Conservation (phyloP, 37 sponge, comb jelly and placozoan genomes). For the Diacarnus erythraeanus region DNA sequence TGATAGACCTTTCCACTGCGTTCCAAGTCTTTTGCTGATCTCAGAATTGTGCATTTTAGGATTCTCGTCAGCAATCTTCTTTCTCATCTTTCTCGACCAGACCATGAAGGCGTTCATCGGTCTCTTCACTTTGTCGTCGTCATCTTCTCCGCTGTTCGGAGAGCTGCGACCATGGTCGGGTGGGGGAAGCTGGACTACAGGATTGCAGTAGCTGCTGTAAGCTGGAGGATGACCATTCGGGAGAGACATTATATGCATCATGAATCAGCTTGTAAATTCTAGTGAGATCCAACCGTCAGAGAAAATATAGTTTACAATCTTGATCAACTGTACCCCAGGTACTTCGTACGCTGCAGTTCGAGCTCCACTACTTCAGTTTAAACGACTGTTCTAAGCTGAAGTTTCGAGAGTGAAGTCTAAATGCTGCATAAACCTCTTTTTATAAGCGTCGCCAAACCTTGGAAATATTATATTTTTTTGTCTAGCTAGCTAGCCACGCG, state of each 20-base stretch:
- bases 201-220: slow-evolving; percentile 19
- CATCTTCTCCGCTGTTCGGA: slow-evolving; percentile 68
- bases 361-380: too few relatives aligned
- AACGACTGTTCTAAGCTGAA: too few relatives aligned
- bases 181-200: slow-evolving; percentile 18
- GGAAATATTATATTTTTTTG: too few relatives aligned
- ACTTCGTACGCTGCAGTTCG: too few relatives aligned
- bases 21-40: slow-evolving; percentile 94
- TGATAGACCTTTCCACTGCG: slow-evolving; percentile 91
- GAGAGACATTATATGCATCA: slow-evolving; percentile 58
- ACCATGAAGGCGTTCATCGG: slow-evolving; percentile 99
- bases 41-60: slow-evolving; percentile 99
- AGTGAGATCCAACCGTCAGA: not conserved
- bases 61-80: slow-evolving; percentile 98
- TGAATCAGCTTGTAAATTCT: not conserved
- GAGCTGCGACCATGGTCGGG: slow-evolving; percentile 32
- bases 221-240: slow-evolving; percentile 34
- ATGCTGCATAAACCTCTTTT: too few relatives aligned
- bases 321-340: too few relatives aligned
- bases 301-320: too few relatives aligned
- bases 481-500: too few relatives aligned
- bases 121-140: slow-evolving; percentile 95
- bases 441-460: too few relatives aligned
- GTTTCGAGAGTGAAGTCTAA: too few relatives aligned
- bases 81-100: slow-evolving; percentile 95